These are phyloP conservation scores for Toxotes chatareus DNA, from an alignment of 2,113 vertebrate genomes.

Conservation along the genomic window DNA sequence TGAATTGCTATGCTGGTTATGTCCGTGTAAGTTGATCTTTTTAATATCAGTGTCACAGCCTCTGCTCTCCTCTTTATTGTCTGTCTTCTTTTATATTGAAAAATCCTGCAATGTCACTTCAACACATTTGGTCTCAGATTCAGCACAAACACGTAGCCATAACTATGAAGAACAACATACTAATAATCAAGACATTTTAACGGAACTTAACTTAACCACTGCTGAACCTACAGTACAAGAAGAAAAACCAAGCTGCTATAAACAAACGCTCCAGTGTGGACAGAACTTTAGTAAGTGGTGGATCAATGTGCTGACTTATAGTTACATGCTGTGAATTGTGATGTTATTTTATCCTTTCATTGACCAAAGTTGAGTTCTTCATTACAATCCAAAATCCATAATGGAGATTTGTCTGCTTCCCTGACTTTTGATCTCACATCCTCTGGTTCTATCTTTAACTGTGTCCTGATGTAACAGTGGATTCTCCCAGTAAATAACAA, in stretches of 20 bases:
- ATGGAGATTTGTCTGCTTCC: conserved; percentile 1
- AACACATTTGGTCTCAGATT: conserved; percentile 19
- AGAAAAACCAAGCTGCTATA: conserved; percentile 12
- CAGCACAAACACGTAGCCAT: conserved; percentile 14
- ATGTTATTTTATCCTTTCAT: conserved; percentile 26
- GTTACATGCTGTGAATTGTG: conserved; percentile 53
- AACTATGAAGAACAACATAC: conserved; percentile 6
- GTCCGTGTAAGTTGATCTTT: conserved; percentile 63
- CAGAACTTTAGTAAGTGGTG: conserved; percentile 29
- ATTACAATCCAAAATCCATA: conserved; percentile 9
- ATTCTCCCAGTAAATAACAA: conserved; percentile 39
- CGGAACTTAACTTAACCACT: conserved; percentile 9
- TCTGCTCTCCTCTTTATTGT: not conserved
- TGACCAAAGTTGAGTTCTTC: conserved; percentile 32
- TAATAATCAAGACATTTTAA: conserved; percentile 1
- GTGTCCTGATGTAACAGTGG: conserved; percentile 45
- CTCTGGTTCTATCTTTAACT: conserved; percentile 26
- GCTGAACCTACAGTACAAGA: conserved; percentile 18
- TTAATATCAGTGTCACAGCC: conserved; percentile 12
- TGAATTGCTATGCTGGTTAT: conserved; percentile 9
- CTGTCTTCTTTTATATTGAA: conserved; percentile 15
- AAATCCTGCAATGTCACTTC: not conserved
- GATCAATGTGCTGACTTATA: conserved; percentile 60
- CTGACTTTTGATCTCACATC: not conserved
- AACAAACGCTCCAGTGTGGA: conserved; percentile 19